These are phyloP conservation scores for Drosophila antonietae DNA, from an alignment of 2,888 invertebrate genomes.

Conservation along the genomic window DNA sequence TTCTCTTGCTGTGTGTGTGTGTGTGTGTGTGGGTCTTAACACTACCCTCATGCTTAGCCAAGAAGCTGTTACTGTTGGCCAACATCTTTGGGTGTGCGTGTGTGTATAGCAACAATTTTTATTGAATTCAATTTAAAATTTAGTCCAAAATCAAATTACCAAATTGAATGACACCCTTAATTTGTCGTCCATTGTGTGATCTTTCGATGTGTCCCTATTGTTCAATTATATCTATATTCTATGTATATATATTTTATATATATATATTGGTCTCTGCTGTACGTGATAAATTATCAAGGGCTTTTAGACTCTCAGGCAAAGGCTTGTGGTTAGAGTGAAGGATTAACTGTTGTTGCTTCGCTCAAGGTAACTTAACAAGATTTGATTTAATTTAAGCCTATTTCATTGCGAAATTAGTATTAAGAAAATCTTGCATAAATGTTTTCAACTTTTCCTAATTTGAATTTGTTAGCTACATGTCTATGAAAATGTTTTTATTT, in stretches of 20 bases:
- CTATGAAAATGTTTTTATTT: neutral
- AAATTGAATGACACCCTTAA: slow-evolving; percentile 69
- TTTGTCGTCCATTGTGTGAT: slow-evolving; percentile 57
- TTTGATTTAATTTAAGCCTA: neutral
- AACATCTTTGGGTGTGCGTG: slow-evolving; percentile 8
- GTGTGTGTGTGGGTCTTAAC: neutral
- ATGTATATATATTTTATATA: neutral
- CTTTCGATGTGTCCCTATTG: slow-evolving; percentile 17
- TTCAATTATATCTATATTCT: slow-evolving; percentile 19
- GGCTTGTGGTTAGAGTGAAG: neutral
- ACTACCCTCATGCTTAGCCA: slow-evolving; percentile 3
- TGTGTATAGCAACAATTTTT: slow-evolving; percentile 10
- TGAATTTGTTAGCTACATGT: too few species aligned
- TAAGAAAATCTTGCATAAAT: neutral
- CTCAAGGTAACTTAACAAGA: neutral
- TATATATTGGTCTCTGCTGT: slow-evolving; percentile 1
- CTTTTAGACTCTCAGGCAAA: neutral
- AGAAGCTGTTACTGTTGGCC: neutral
- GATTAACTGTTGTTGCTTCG: neutral
- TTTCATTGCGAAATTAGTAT: too few species aligned
- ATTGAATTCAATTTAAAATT: slow-evolving; percentile 71
- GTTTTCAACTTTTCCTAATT: neutral
- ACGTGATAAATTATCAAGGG: slow-evolving; percentile 57
- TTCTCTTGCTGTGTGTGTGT: slow-evolving; percentile 31
- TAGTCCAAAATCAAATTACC: slow-evolving; percentile 63